Evolutionary conservation across 2,888 invertebrate genomes (phyloP).

Genomic region (Brenthis hecate): DNA sequence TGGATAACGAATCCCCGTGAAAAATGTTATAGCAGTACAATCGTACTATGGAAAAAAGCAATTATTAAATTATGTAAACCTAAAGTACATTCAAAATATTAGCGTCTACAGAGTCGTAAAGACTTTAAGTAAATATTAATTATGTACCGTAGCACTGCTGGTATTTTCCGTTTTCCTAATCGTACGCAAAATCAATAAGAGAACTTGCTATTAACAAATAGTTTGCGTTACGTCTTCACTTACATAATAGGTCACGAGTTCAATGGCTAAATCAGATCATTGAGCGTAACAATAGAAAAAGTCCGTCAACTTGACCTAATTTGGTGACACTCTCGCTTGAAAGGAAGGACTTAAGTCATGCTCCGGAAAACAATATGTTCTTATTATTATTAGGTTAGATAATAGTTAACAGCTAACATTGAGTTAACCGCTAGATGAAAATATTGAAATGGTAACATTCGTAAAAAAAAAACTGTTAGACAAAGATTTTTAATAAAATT

Average conservation of each 20-base stretch:
- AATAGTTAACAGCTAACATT: neutral
- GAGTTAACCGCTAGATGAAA: no score
- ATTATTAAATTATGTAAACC: no score
- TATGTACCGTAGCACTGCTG: neutral
- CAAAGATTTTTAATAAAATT: no score
- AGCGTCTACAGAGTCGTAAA: no score
- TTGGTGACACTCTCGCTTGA: slow-evolving; percentile 63
- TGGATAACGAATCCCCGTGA: neutral
- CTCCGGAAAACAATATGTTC: slow-evolving; percentile 10
- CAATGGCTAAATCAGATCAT: slow-evolving; percentile 67
- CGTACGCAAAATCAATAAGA: neutral
- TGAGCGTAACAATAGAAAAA: slow-evolving; percentile 69
- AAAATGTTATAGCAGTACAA: neutral
- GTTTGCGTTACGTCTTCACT: slow-evolving; percentile 40
- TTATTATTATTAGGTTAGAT: neutral
- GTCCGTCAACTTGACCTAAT: slow-evolving; percentile 75
- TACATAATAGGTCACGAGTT: slow-evolving; percentile 65
- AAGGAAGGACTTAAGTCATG: slow-evolving; percentile 49
- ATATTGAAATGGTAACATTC: no score
- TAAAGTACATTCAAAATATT: no score
- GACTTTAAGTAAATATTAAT: no score
- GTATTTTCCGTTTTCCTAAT: neutral
- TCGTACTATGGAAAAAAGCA: no score
- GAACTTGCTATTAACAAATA: slow-evolving; percentile 14
- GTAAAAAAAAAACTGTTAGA: no score